A percentile compares a stretch with the other conserved stretches of the same genome.
Evolutionary conservation across 2,888 invertebrate genomes (phyloP).

Genomic region (Julus scandinavius): DNA sequence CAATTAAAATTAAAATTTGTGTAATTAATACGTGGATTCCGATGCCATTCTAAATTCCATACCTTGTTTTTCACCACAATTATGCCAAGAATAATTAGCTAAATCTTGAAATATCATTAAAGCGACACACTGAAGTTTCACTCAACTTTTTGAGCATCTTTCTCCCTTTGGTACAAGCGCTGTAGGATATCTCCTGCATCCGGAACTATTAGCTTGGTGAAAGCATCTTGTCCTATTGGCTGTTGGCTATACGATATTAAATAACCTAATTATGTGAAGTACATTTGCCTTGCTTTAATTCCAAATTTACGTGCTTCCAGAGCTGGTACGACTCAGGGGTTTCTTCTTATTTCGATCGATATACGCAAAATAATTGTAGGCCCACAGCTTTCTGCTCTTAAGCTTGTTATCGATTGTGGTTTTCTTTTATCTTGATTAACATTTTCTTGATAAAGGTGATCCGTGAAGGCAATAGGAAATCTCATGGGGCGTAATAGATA

Average conservation of each 20-base stretch:
- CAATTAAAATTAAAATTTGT: too few relatives aligned
- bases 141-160: background rate
- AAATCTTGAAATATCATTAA: background rate
- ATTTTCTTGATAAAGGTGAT: slow-evolving; percentile 44
- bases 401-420: slow-evolving; percentile 48
- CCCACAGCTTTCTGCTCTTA: slow-evolving; percentile 36
- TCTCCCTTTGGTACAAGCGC: background rate
- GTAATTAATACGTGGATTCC: too few relatives aligned
- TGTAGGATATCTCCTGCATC: slow-evolving; percentile 10
- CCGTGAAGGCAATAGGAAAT: slow-evolving; percentile 40
- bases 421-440: slow-evolving; percentile 47
- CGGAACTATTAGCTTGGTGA: slow-evolving; percentile 32
- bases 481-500: slow-evolving; percentile 41
- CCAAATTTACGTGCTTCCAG: slow-evolving; percentile 37
- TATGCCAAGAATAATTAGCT: background rate
- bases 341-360: slow-evolving; percentile 45
- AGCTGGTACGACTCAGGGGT: slow-evolving; percentile 16
- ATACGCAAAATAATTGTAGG: slow-evolving; percentile 25
- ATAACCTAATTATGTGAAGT: slow-evolving; percentile 50
- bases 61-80: background rate
- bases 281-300: slow-evolving; percentile 48
- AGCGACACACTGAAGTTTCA: background rate
- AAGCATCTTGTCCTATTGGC: slow-evolving; percentile 34
- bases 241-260: slow-evolving; percentile 48
- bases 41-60: background rate